phyloP scores from a whole-genome alignment of 2,113 vertebrate genomes.

The Mobula hypostoma region DNA sequence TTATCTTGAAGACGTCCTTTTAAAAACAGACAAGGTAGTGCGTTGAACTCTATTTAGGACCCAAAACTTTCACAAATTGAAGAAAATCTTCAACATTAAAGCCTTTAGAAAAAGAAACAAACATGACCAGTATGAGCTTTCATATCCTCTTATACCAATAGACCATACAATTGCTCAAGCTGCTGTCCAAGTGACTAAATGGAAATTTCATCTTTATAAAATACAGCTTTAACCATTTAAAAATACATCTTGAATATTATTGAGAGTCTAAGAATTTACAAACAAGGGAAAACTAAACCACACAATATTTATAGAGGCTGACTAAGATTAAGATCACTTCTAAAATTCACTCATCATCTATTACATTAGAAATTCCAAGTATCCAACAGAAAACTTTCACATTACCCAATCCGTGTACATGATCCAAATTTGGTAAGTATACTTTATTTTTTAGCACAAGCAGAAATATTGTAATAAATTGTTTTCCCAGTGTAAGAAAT shows the following conservation, averaged over 20 bases:
- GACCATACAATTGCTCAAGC: not conserved
- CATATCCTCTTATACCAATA: not conserved
- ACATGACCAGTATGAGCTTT: not conserved
- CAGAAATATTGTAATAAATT: not conserved
- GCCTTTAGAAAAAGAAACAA: not conserved
- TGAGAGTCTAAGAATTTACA: not conserved
- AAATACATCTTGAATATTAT: not conserved
- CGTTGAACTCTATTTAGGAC: not conserved
- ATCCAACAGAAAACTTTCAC: not conserved
- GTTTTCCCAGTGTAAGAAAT: not conserved
- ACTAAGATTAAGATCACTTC: not conserved
- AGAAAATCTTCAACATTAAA: not conserved
- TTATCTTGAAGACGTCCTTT: not conserved
- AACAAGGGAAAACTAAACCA: not conserved
- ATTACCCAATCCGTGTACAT: not conserved
- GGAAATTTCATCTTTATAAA: not conserved
- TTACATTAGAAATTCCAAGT: not conserved
- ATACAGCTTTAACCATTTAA: not conserved
- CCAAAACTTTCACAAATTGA: not conserved
- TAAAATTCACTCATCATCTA: not conserved
- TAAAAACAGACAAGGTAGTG: not conserved
- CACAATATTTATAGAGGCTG: not conserved
- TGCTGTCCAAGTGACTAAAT: not conserved
- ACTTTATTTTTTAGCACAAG: not conserved
- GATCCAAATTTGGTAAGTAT: not conserved